Evolutionary conservation across 2,113 vertebrate species (phyloP).

Genomic region (Anser brachyrhynchus): DNA sequence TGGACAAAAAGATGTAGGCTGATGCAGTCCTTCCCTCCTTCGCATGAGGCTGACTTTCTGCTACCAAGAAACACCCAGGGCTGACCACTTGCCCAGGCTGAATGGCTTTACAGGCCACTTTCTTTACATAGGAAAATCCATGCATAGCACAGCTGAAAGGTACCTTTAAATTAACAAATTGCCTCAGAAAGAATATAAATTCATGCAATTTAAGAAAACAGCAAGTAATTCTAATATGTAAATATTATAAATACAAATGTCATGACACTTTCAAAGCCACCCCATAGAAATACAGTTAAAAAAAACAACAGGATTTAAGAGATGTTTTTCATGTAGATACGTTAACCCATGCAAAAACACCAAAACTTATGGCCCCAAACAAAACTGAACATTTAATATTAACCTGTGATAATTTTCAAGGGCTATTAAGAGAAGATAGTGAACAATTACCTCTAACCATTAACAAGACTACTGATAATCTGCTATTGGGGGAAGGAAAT

Average conservation of each 20-base stretch:
- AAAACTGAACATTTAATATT: not conserved
- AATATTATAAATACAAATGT: not conserved
- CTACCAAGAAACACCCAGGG: not conserved
- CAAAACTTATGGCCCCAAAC: not conserved
- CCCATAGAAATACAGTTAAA: not conserved
- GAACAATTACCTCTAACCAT: not conserved
- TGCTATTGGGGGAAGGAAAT: not conserved
- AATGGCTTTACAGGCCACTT: not conserved
- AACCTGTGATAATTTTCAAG: not conserved
- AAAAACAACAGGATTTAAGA: not conserved
- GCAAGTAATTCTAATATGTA: not conserved
- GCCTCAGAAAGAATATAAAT: not conserved
- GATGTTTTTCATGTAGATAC: not conserved
- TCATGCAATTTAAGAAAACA: not conserved
- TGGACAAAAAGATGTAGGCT: not conserved
- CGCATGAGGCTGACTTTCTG: not conserved
- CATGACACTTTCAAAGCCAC: not conserved
- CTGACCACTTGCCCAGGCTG: not conserved
- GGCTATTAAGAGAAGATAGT: not conserved
- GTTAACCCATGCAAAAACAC: not conserved
- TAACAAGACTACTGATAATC: not conserved
- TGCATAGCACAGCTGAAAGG: rapidly evolving
- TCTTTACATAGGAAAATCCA: not conserved
- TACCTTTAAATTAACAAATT: not conserved
- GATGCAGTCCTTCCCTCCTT: not conserved